These are phyloP conservation scores for Poecilia wingei DNA, from an alignment of 2,797 vertebrate species.

Conservation along the genomic window DNA sequence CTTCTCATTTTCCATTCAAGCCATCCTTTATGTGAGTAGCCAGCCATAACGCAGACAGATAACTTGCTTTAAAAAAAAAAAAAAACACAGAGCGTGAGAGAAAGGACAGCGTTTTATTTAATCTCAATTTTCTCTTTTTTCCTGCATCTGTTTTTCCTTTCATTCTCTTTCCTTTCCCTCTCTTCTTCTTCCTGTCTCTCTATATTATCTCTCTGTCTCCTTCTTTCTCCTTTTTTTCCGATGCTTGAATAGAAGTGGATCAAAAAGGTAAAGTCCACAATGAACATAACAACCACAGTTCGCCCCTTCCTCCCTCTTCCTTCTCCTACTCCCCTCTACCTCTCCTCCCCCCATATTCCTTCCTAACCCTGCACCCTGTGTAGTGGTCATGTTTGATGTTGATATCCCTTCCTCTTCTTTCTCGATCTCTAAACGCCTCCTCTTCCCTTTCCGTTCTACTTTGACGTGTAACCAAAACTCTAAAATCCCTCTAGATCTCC, in stretches of 20 bases:
- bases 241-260: conserved; percentile 99
- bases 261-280: conserved; percentile 98
- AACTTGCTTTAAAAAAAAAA: conserved; percentile 75
- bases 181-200: conserved; percentile 82
- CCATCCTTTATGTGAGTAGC: conserved; percentile 81
- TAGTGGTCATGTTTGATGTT: conserved; percentile 91
- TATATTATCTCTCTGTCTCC: conserved; percentile 88
- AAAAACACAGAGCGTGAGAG: conserved; percentile 56
- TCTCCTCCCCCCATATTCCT: conserved; percentile 70
- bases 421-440: conserved; percentile 62
- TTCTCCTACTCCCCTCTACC: conserved; percentile 66
- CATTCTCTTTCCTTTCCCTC: conserved; percentile 87
- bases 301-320: conserved; percentile 76
- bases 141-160: conserved; percentile 95
- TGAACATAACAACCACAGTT: conserved; percentile 90
- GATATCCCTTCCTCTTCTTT: conserved; percentile 77
- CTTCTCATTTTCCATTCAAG: conserved; percentile 82
- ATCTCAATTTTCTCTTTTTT: conserved; percentile 96
- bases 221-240: conserved; percentile 90
- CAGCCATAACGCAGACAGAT: conserved; percentile 77
- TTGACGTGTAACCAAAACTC: conserved; percentile 81
- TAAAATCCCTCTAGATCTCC: conserved; percentile 82
- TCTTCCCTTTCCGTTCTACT: conserved; percentile 65
- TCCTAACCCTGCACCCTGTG: conserved; percentile 88
- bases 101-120: conserved; percentile 91